Evolutionary conservation across 2,113 vertebrate species (phyloP).

Genomic region (Proterorhinus semilunaris): DNA sequence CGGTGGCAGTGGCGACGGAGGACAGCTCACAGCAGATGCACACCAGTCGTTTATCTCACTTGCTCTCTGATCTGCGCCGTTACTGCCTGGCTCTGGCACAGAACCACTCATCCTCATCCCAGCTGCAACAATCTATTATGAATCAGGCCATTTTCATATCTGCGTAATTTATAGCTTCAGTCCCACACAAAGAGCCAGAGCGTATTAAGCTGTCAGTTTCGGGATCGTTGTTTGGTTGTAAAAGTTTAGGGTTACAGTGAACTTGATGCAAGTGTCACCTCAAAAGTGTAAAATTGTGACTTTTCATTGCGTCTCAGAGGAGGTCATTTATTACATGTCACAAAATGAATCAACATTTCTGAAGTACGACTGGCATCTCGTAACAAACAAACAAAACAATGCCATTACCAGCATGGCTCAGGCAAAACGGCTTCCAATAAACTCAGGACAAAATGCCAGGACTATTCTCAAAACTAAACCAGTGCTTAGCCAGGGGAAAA

Average conservation of each 20-base stretch:
- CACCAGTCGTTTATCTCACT: constrained; percentile 68
- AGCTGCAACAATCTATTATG: constrained; percentile 51
- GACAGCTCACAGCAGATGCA: constrained; percentile 62
- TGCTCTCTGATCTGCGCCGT: constrained; percentile 66
- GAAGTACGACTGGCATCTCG: not conserved
- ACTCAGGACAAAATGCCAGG: too few relatives aligned
- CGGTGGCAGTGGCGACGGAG: constrained; percentile 25
- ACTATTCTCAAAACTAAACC: too few relatives aligned
- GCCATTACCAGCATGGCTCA: too few relatives aligned
- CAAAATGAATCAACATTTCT: not conserved
- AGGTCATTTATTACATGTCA: not conserved
- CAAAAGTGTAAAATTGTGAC: constrained; percentile 1
- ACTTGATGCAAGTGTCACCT: not conserved
- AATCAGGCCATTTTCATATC: constrained; percentile 53
- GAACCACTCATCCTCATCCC: constrained; percentile 49
- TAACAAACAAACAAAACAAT: too few relatives aligned
- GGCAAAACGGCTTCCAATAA: too few relatives aligned
- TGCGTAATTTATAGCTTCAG: constrained; percentile 52
- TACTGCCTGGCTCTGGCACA: constrained; percentile 64
- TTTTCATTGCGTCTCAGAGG: not conserved
- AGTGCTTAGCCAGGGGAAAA: too few relatives aligned
- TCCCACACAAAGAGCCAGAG: constrained; percentile 12
- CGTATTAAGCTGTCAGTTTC: constrained; percentile 6
- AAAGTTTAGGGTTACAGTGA: not conserved
- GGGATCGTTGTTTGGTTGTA: not conserved